These are phyloP conservation scores for Halcyon senegalensis DNA, from an alignment of 2,113 vertebrate genomes.

Conservation along the genomic window DNA sequence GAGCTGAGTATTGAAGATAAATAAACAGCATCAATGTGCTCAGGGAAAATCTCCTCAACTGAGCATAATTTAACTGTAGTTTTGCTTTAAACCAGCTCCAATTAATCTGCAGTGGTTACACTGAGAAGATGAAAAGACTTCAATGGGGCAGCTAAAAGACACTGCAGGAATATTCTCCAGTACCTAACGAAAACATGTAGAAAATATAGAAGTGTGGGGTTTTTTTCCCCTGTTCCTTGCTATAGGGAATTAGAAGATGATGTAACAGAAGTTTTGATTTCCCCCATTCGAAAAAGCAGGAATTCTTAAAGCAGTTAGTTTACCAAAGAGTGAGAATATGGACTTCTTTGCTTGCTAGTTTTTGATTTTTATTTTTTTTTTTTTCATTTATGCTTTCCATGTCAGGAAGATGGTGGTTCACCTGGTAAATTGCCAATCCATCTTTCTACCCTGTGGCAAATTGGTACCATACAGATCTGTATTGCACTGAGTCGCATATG, in stretches of 20 bases:
- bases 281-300: accelerated
- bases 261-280: neutral
- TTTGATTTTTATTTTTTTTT: too few species aligned
- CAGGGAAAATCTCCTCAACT: neutral
- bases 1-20: neutral
- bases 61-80: neutral
- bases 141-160: conserved; percentile 26
- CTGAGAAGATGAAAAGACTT: neutral
- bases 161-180: conserved; percentile 31
- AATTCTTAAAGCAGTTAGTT: conserved; percentile 46
- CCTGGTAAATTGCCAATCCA: neutral
- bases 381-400: conserved; percentile 31
- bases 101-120: neutral
- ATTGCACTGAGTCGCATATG: neutral
- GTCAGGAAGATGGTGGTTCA: conserved; percentile 24
- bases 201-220: neutral
- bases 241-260: conserved; percentile 45
- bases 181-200: conserved; percentile 32
- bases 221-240: neutral
- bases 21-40: neutral
- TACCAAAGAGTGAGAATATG: neutral
- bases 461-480: neutral
- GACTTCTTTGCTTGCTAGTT: neutral
- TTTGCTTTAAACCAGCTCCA: conserved; percentile 9
- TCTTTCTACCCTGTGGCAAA: neutral